Conservation (phyloP, 2,888 invertebrate species). For the Erynnis tages region DNA sequence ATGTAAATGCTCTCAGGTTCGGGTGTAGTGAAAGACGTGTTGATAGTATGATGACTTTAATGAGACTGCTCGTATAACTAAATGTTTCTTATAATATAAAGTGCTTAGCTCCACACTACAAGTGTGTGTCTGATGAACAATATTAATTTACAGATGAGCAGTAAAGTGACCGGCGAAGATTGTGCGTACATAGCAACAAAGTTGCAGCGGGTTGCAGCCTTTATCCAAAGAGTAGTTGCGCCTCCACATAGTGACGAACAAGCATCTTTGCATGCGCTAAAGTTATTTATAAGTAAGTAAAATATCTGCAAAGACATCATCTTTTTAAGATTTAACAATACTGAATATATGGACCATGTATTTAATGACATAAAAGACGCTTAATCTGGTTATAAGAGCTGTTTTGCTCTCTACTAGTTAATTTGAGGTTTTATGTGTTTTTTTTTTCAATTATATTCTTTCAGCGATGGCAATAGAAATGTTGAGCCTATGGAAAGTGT, state of each 20-base stretch:
- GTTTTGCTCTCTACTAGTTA: no score
- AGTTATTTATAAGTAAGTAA: conserved; percentile 83
- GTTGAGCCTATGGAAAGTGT: conserved; percentile 94
- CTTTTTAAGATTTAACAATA: no score
- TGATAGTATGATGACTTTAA: no score
- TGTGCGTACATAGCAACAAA: conserved; percentile 88
- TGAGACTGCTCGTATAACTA: no score
- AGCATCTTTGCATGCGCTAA: conserved; percentile 88
- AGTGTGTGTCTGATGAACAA: not conserved
- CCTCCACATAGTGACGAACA: conserved; percentile 82
- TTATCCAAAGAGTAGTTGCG: conserved; percentile 79
- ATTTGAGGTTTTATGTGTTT: not conserved
- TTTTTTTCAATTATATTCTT: no score
- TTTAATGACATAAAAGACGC: no score
- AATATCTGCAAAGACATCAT: no score
- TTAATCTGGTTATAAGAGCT: no score
- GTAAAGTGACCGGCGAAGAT: conserved; percentile 85
- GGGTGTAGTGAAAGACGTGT: no score
- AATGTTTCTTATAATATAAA: no score
- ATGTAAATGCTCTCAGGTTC: not conserved
- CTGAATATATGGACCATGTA: no score
- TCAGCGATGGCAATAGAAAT: conserved; percentile 91
- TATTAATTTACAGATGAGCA: conserved; percentile 79
- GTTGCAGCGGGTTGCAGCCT: conserved; percentile 87
- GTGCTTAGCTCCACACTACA: no score